Percentiles rank a stretch among this genome's conserved stretches.
phyloP scores from a whole-genome alignment of 2,888 invertebrate species.

The Rapana venosa region DNA sequence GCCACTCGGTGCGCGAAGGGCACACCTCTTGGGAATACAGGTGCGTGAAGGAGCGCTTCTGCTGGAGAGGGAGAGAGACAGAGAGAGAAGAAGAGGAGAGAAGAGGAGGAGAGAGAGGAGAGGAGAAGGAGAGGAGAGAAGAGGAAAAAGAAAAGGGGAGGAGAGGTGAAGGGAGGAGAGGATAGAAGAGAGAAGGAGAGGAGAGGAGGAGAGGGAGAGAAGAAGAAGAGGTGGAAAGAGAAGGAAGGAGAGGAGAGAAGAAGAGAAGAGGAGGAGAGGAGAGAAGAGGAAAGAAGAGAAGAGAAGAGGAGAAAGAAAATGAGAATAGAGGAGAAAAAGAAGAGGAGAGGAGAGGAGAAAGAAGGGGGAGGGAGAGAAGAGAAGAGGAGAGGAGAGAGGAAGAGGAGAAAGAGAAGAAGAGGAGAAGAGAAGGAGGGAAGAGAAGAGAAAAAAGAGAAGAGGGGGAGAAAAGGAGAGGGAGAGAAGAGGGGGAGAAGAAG shows the following conservation, averaged over 20 bases:
- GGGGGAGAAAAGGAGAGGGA: too few species aligned
- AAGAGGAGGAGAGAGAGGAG: neutral
- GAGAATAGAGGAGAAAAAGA: too few species aligned
- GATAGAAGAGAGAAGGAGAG: neutral
- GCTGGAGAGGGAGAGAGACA: neutral
- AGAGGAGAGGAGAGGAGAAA: too few species aligned
- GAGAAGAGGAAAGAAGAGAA: too few species aligned
- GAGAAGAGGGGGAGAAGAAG: too few species aligned
- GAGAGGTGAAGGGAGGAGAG: neutral
- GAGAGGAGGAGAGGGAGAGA: neutral
- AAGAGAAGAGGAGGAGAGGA: neutral
- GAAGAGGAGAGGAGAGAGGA: too few species aligned
- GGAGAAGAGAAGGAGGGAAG: too few species aligned
- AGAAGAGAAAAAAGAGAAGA: too few species aligned
- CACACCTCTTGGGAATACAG: conserved; percentile 65
- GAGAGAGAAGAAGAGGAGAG: neutral
- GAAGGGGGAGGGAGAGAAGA: too few species aligned
- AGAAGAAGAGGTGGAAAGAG: neutral
- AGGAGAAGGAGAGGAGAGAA: neutral
- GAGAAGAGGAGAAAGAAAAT: too few species aligned
- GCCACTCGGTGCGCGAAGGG: conserved; percentile 67
- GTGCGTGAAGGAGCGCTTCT: conserved; percentile 56
- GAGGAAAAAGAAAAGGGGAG: neutral
- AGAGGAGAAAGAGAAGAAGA: too few species aligned
- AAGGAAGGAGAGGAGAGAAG: neutral